Conservation (phyloP, 2,888 invertebrate species). For the Zeuzera pyrina region DNA sequence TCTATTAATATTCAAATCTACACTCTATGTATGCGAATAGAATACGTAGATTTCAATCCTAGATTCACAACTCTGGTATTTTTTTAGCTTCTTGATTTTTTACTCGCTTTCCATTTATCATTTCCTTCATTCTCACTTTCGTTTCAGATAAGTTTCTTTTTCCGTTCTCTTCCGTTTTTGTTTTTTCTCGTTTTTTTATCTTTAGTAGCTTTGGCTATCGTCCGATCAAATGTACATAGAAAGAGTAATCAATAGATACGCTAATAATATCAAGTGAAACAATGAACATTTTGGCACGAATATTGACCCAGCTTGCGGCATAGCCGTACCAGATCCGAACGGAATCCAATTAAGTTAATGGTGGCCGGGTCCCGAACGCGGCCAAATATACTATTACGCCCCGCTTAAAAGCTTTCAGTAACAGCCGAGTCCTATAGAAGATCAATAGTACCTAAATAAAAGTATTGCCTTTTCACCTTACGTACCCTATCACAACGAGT, state of each 20-base stretch:
- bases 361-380: constrained; percentile 14
- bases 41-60: no score
- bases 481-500: background rate
- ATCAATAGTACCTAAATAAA: constrained; percentile 19
- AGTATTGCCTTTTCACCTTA: constrained; percentile 18
- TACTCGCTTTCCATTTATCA: no score
- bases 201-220: no score
- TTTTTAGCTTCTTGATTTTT: no score
- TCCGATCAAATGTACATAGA: background rate
- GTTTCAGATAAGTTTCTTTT: no score
- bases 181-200: no score
- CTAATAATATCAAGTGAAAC: constrained; percentile 20
- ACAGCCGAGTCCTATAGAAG: constrained; percentile 21
- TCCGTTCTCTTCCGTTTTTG: no score
- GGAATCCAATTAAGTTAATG: constrained; percentile 37
- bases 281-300: constrained; percentile 25
- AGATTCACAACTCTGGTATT: no score
- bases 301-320: constrained; percentile 24
- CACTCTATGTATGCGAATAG: no score
- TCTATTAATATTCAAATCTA: no score
- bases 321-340: constrained; percentile 22
- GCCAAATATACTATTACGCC: constrained; percentile 27
- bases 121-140: no score
- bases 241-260: constrained; percentile 9
- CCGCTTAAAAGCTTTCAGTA: constrained; percentile 29